A percentile compares a stretch with the other conserved stretches of the same genome.
phyloP scores from a whole-genome alignment of 1,140 invertebrate species.

The Schlechtendalia chinensis region DNA sequence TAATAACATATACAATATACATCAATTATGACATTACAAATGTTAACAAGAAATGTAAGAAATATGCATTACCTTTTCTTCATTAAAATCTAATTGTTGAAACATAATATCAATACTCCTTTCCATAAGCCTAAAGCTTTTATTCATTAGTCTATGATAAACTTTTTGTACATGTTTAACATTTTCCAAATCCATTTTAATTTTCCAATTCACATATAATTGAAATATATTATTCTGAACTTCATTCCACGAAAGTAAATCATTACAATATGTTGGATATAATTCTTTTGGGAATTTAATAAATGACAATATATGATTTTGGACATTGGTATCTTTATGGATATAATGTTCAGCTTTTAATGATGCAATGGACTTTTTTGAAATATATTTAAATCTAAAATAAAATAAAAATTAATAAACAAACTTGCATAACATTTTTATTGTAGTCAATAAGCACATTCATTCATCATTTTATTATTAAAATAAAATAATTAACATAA shows the following conservation, averaged over 20 bases:
- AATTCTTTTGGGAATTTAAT: conserved; percentile 5
- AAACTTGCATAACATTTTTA: too few species aligned
- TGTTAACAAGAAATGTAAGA: not conserved
- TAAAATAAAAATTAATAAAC: too few species aligned
- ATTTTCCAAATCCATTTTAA: conserved; percentile 7
- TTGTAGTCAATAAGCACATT: too few species aligned
- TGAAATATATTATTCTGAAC: conserved; percentile 24
- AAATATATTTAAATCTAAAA: conserved; percentile 21
- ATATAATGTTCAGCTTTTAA: conserved; percentile 21
- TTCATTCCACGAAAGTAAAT: not conserved
- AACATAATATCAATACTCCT: conserved; percentile 25
- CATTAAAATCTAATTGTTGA: conserved; percentile 13
- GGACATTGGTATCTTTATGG: not conserved
- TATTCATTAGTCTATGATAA: conserved; percentile 21
- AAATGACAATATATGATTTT: conserved; percentile 28
- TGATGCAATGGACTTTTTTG: not conserved
- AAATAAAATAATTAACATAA: too few species aligned
- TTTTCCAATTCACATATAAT: conserved; percentile 27
- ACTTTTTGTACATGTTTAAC: conserved; percentile 4
- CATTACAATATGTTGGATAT: conserved; percentile 15
- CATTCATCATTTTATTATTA: too few species aligned
- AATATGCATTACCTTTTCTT: conserved; percentile 5
- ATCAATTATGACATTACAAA: not conserved
- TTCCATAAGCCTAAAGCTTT: conserved; percentile 31
- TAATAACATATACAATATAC: not conserved